These are phyloP conservation scores for Gymnocephalus cernua DNA, from an alignment of 2,113 vertebrate species.

Conservation along the genomic window DNA sequence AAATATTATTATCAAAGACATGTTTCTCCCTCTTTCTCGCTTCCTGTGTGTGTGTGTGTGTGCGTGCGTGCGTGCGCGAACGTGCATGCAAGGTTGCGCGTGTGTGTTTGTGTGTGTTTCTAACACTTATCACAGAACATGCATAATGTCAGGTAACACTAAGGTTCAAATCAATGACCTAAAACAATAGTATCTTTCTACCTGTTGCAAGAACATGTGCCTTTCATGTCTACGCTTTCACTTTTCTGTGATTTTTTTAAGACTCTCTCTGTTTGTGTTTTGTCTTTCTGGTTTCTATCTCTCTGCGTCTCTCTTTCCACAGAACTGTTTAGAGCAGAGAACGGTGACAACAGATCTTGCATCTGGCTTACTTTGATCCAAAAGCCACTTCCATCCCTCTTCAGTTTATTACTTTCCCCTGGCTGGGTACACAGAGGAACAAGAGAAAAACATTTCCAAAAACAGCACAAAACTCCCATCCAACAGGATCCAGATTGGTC, in stretches of 20 bases:
- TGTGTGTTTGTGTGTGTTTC: no score
- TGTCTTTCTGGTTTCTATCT: background rate
- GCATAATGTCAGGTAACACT: background rate
- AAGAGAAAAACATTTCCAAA: background rate
- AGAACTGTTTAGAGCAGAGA: background rate
- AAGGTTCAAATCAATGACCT: background rate
- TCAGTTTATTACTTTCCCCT: background rate
- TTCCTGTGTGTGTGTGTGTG: slow-evolving; percentile 1
- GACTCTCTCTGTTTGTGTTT: background rate
- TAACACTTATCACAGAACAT: background rate
- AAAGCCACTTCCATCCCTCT: slow-evolving; percentile 1
- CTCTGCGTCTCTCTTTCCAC: background rate
- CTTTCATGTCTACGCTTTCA: background rate
- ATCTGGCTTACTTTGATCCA: background rate
- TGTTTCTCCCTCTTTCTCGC: background rate
- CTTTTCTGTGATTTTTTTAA: background rate
- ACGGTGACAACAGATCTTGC: background rate
- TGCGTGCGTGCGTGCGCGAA: no score
- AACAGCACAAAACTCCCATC: background rate
- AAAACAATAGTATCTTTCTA: background rate
- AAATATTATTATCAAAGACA: background rate
- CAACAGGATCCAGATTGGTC: background rate
- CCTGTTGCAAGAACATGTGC: background rate
- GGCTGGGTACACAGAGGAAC: background rate
- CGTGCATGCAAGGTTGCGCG: no score